Evolutionary conservation across 2,888 invertebrate genomes (phyloP).

Genomic region (Pachymerium ferrugineum): DNA sequence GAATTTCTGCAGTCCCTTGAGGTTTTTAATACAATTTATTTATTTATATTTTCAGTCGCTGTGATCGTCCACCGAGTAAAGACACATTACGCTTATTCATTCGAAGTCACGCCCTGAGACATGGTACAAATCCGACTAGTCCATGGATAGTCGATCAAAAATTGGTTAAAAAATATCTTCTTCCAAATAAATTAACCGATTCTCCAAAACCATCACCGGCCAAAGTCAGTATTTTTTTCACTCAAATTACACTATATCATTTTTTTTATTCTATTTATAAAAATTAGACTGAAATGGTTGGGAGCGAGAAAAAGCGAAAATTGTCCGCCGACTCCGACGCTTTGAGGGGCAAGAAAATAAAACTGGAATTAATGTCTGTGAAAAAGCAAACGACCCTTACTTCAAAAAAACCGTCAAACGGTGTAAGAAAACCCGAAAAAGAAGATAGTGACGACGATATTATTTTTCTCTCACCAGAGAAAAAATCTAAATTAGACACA

Average conservation of each 20-base stretch:
- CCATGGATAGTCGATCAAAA: conserved; percentile 48
- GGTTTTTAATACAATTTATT: not conserved
- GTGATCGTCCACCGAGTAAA: conserved; percentile 40
- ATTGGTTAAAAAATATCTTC: conserved; percentile 44
- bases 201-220: conserved; percentile 38
- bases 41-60: conserved; percentile 28
- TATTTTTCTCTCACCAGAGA: not conserved
- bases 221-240: not conserved
- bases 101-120: conserved; percentile 45
- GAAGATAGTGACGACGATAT: not conserved
- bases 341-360: not conserved
- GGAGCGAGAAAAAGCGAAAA: conserved; percentile 2
- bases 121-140: conserved; percentile 43
- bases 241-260: not conserved
- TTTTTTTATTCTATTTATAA: not conserved
- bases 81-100: conserved; percentile 48
- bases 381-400: not conserved
- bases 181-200: conserved; percentile 46
- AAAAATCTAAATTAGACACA: not conserved
- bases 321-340: not conserved
- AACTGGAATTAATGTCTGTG: not conserved
- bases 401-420: not conserved
- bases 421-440: not conserved
- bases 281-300: not conserved
- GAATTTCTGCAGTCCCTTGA: not conserved